These are phyloP conservation scores for Xenus cinereus DNA, from an alignment of 2,113 vertebrate species.

Conservation along the genomic window DNA sequence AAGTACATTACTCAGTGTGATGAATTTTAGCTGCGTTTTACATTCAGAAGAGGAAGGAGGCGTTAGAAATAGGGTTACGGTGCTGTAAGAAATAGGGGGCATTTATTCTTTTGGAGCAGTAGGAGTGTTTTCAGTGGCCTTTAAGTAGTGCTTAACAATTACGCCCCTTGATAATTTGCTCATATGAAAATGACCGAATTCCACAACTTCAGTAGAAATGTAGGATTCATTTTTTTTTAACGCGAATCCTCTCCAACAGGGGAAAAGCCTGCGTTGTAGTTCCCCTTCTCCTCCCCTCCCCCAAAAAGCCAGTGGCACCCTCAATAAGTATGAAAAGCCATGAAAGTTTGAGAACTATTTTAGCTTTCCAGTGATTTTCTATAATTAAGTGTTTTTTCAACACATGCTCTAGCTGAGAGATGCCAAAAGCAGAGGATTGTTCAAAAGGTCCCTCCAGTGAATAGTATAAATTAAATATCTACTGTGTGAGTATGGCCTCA, in stretches of 20 bases:
- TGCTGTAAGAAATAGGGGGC: slow-evolving; percentile 10
- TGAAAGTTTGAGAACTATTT: slow-evolving; percentile 59
- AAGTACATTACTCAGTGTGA: slow-evolving; percentile 69
- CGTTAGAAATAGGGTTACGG: not conserved
- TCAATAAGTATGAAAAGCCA: slow-evolving; percentile 17
- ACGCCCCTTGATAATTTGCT: not conserved
- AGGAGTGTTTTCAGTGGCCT: not conserved
- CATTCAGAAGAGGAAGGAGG: not conserved
- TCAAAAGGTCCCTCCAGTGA: slow-evolving; percentile 43
- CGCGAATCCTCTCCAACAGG: not conserved
- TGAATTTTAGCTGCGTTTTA: slow-evolving; percentile 56
- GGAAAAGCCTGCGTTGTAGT: not conserved
- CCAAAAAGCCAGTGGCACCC: slow-evolving; percentile 5
- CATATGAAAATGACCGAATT: not conserved
- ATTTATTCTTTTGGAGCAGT: not conserved
- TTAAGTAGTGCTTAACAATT: not conserved
- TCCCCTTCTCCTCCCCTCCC: not conserved
- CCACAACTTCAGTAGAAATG: not conserved
- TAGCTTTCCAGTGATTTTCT: slow-evolving; percentile 72
- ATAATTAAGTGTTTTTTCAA: slow-evolving; percentile 62
- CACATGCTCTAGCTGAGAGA: slow-evolving; percentile 48
- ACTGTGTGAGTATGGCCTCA: slow-evolving; percentile 42
- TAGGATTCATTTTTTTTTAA: not conserved
- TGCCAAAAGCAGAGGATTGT: slow-evolving; percentile 42
- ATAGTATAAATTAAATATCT: slow-evolving; percentile 55